Conservation (phyloP, 2,888 invertebrate genomes). For the Matsumyia berberina region DNA sequence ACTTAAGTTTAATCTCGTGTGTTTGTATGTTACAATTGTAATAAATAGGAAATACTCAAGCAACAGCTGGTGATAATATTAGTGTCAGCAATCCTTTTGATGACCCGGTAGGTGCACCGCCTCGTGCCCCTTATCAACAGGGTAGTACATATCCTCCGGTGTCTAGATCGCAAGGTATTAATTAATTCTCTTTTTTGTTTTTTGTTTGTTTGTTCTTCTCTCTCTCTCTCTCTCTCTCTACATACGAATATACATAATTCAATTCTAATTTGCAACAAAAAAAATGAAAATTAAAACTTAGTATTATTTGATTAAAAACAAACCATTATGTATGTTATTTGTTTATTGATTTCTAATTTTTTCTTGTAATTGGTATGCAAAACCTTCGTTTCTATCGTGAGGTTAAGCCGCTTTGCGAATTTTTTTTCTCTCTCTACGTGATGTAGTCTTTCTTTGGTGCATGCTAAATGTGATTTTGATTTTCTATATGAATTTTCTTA, state of each 20-base stretch:
- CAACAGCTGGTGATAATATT: constrained; percentile 88
- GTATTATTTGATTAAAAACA: too few species aligned
- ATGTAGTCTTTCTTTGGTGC: constrained; percentile 20
- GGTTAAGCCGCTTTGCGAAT: constrained; percentile 20
- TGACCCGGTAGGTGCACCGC: constrained; percentile 86
- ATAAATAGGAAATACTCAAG: constrained; percentile 81
- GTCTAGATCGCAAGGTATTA: constrained; percentile 84
- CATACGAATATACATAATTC: constrained; percentile 36
- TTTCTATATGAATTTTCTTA: constrained; percentile 27
- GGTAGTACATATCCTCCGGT: constrained; percentile 84
- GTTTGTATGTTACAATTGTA: constrained; percentile 76
- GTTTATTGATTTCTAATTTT: constrained; percentile 11
- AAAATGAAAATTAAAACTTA: constrained; percentile 5
- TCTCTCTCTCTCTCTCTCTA: constrained; percentile 50
- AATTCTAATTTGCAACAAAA: constrained; percentile 18
- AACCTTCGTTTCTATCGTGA: background rate
- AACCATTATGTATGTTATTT: constrained; percentile 12
- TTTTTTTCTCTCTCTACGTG: background rate
- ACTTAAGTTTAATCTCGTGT: constrained; percentile 73
- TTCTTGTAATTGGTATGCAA: constrained; percentile 44
- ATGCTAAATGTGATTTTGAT: constrained; percentile 53
- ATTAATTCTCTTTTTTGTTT: constrained; percentile 77
- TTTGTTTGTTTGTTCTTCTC: constrained; percentile 68
- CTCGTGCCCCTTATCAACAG: constrained; percentile 82
- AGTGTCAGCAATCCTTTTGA: constrained; percentile 95